Percentiles rank a stretch among this genome's conserved stretches.
phyloP scores from a whole-genome alignment of 2,888 invertebrate species.

The Hyposoter didymator region DNA sequence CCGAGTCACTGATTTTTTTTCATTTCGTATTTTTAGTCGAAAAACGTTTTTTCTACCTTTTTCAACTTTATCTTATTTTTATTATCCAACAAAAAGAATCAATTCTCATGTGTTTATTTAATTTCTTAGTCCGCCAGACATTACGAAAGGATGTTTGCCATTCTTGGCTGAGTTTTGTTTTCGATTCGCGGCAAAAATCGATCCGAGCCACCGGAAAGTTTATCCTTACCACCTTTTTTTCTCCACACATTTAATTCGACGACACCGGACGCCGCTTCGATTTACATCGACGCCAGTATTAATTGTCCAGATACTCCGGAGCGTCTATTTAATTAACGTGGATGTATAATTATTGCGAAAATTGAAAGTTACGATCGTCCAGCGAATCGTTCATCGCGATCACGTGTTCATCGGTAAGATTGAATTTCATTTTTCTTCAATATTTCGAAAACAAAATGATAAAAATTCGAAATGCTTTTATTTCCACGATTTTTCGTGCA shows the following conservation, averaged over 20 bases:
- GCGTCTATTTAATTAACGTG: constrained; percentile 36
- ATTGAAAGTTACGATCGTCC: background rate
- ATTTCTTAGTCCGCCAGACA: background rate
- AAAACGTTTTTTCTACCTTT: background rate
- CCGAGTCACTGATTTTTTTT: background rate
- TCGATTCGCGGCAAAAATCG: constrained; percentile 23
- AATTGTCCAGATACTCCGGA: constrained; percentile 47
- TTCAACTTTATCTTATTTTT: background rate
- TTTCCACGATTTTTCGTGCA: background rate
- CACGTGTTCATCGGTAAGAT: background rate
- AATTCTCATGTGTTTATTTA: background rate
- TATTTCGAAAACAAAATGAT: background rate
- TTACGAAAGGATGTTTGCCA: constrained; percentile 29
- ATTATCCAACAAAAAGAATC: background rate
- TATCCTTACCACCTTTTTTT: background rate
- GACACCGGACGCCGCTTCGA: constrained; percentile 62
- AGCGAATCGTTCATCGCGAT: background rate
- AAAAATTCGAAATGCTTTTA: too few species aligned
- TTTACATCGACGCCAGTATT: constrained; percentile 61
- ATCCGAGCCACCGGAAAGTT: constrained; percentile 26
- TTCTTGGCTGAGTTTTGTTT: background rate
- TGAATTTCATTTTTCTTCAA: background rate
- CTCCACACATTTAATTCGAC: constrained; percentile 27
- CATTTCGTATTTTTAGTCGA: too few species aligned
- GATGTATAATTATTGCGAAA: constrained; percentile 5